phyloP scores from a whole-genome alignment of 2,888 invertebrate species.

The Bruchidius siliquastri region DNA sequence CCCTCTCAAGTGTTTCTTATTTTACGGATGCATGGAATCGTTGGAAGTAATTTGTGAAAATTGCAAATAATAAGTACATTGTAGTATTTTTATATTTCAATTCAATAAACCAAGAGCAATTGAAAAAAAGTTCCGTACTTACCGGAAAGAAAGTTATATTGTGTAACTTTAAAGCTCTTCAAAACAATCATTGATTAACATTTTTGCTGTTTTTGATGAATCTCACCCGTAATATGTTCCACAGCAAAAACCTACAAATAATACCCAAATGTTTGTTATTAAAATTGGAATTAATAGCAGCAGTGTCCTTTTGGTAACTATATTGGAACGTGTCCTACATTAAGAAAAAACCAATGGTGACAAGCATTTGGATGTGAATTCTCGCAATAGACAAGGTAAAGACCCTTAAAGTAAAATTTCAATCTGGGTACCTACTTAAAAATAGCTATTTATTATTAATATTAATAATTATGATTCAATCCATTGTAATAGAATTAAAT shows the following conservation, averaged over 20 bases:
- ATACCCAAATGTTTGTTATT: background rate
- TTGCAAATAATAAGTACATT: too few species aligned
- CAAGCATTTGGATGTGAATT: background rate
- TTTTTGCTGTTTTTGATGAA: background rate
- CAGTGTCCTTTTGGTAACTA: background rate
- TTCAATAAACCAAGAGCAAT: too few species aligned
- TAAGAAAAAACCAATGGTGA: too few species aligned
- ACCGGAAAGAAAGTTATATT: background rate
- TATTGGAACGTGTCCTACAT: background rate
- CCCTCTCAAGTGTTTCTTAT: background rate
- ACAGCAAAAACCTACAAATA: background rate
- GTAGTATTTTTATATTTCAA: too few species aligned
- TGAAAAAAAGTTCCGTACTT: background rate
- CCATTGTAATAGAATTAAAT: too few species aligned
- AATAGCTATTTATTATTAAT: too few species aligned
- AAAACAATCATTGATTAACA: background rate
- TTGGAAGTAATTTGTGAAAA: background rate
- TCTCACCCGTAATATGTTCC: background rate
- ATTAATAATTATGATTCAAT: too few species aligned
- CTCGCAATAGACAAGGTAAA: background rate
- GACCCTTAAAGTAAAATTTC: too few species aligned
- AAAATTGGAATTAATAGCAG: background rate
- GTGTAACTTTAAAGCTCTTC: too few species aligned
- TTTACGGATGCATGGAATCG: background rate
- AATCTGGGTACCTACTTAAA: too few species aligned